Evolutionary conservation across 2,113 vertebrate genomes (phyloP).

Genomic region (Anhinga anhinga): DNA sequence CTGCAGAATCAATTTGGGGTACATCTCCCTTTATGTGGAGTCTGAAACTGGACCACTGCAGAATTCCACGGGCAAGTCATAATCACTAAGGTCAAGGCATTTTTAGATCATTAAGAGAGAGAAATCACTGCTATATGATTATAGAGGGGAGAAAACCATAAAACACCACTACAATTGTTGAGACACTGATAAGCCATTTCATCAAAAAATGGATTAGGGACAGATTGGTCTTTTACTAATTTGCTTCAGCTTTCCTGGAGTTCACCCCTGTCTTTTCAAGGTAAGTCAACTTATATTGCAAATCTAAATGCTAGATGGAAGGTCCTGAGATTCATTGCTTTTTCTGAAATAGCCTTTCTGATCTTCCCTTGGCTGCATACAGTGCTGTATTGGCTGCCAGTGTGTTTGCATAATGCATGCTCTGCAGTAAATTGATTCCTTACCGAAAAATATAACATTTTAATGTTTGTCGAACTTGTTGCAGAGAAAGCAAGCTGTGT

Average conservation of each 20-base stretch:
- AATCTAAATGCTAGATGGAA: not conserved
- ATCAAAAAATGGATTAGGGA: not conserved
- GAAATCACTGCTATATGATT: not conserved
- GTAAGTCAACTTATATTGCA: not conserved
- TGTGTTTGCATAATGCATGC: not conserved
- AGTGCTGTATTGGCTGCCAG: not conserved
- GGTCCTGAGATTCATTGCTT: not conserved
- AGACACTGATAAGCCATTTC: not conserved
- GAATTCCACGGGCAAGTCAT: not conserved
- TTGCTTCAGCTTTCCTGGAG: not conserved
- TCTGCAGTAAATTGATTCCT: not conserved
- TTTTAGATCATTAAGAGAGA: not conserved
- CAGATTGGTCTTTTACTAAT: not conserved
- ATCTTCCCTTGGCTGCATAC: not conserved
- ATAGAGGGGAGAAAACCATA: not conserved
- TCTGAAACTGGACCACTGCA: not conserved
- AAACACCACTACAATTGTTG: not conserved
- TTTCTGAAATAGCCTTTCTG: not conserved
- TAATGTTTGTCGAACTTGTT: not conserved
- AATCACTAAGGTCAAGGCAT: not conserved
- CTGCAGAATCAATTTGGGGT: not conserved
- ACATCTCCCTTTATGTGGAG: not conserved
- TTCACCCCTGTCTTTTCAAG: not conserved
- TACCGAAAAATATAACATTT: not conserved
- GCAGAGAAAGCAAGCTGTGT: not conserved